Percentiles rank a stretch among this genome's conserved stretches.
Conservation (phyloP, 1,140 invertebrate genomes). For the Lordiphosa clarofinis region DNA sequence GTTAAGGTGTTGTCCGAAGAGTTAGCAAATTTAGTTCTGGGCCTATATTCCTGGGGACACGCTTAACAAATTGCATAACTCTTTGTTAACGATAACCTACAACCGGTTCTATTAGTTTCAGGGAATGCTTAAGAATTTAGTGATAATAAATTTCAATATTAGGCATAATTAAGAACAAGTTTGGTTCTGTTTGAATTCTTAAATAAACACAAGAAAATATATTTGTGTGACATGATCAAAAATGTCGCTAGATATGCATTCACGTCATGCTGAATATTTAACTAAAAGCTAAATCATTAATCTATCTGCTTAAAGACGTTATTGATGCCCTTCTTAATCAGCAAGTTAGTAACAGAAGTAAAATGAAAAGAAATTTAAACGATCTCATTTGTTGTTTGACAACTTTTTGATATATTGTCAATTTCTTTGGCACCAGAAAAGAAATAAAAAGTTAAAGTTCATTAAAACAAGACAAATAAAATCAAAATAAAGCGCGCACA, state of each 20-base stretch:
- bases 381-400: slow-evolving; percentile 21
- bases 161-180: slow-evolving; percentile 58
- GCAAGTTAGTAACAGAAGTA: slow-evolving; percentile 24
- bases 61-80: no score
- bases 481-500: slow-evolving; percentile 44
- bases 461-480: slow-evolving; percentile 42
- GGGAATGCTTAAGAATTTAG: slow-evolving; percentile 51
- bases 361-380: slow-evolving; percentile 14
- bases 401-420: slow-evolving; percentile 13
- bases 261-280: not conserved
- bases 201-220: slow-evolving; percentile 2
- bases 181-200: slow-evolving; percentile 17
- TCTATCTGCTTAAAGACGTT: slow-evolving; percentile 22
- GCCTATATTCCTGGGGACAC: no score
- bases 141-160: slow-evolving; percentile 53
- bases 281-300: slow-evolving; percentile 34
- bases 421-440: slow-evolving; percentile 3
- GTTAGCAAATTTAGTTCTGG: not conserved
- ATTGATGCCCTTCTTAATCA: slow-evolving; percentile 35
- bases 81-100: not conserved
- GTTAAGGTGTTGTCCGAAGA: slow-evolving; percentile 6
- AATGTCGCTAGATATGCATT: not conserved
- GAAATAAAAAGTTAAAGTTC: slow-evolving; percentile 23
- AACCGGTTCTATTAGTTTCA: slow-evolving; percentile 54
- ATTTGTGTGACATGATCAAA: not conserved